Conservation (phyloP, 2,888 invertebrate species). For the Thumatha senex region DNA sequence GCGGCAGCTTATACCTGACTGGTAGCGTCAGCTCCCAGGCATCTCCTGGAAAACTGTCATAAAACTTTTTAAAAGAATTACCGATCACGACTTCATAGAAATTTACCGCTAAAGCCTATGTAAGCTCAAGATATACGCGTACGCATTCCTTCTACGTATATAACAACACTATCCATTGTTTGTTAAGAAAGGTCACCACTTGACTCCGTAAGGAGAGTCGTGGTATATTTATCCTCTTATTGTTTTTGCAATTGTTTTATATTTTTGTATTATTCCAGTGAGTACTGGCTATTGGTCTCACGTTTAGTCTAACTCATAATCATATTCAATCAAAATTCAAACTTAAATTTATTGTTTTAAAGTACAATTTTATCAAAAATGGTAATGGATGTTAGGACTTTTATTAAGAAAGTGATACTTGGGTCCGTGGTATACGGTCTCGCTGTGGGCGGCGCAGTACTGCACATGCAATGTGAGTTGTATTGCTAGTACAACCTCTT, state of each 20-base stretch:
- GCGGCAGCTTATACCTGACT: no score
- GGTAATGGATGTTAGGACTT: neutral
- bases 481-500: slow-evolving; percentile 51
- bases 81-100: no score
- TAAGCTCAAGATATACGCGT: no score
- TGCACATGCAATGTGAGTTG: slow-evolving; percentile 77
- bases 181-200: slow-evolving; percentile 37
- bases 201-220: slow-evolving; percentile 48
- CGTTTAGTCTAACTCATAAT: neutral
- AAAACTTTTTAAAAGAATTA: no score
- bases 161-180: slow-evolving; percentile 37
- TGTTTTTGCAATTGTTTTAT: slow-evolving; percentile 75
- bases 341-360: slow-evolving; percentile 4
- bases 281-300: neutral
- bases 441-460: slow-evolving; percentile 74
- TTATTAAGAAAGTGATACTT: slow-evolving; percentile 33
- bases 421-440: slow-evolving; percentile 51
- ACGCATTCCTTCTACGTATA: slow-evolving; percentile 3
- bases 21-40: no score
- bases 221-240: slow-evolving; percentile 59
- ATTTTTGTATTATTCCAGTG: slow-evolving; percentile 59
- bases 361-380: slow-evolving; percentile 10
- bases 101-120: no score
- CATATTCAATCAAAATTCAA: neutral
- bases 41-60: no score